phyloP scores from a whole-genome alignment of 1,140 invertebrate species.

The Octopus bimaculoides region DNA sequence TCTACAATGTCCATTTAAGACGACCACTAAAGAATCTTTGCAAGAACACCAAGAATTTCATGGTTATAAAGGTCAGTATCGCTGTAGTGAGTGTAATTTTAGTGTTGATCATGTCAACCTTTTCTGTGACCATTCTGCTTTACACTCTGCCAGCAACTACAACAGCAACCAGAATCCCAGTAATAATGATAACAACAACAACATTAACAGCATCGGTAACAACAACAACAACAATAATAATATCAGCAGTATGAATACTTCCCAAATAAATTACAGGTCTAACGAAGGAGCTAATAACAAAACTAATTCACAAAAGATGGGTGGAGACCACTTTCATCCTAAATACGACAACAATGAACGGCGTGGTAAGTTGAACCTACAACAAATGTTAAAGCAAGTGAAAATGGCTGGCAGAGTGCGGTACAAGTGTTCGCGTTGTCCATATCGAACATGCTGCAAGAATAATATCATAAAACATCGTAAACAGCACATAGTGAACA shows the following conservation, averaged over 20 bases:
- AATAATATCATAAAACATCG: slow-evolving; percentile 43
- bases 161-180: background rate
- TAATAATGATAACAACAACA: slow-evolving; percentile 11
- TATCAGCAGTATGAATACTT: background rate
- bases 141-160: slow-evolving; percentile 27
- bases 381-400: slow-evolving; percentile 19
- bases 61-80: slow-evolving; percentile 31
- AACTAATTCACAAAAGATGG: background rate
- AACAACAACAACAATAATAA: slow-evolving; percentile 4
- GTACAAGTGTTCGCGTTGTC: slow-evolving; percentile 41
- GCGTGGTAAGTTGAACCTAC: slow-evolving; percentile 13
- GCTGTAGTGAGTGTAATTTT: slow-evolving; percentile 42
- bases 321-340: slow-evolving; percentile 2
- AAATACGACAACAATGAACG: slow-evolving; percentile 15
- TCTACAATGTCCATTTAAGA: slow-evolving; percentile 39
- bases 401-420: slow-evolving; percentile 27
- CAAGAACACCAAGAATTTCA: slow-evolving; percentile 37
- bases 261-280: background rate
- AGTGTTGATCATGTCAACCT: slow-evolving; percentile 33
- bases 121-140: slow-evolving; percentile 27
- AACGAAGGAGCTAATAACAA: background rate
- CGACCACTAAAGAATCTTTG: slow-evolving; percentile 28
- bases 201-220: background rate
- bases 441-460: slow-evolving; percentile 39
- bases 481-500: slow-evolving; percentile 40